Base-by-base conservation (phyloP, 2,113 vertebrate species). In the Saiga tatarica region DNA sequence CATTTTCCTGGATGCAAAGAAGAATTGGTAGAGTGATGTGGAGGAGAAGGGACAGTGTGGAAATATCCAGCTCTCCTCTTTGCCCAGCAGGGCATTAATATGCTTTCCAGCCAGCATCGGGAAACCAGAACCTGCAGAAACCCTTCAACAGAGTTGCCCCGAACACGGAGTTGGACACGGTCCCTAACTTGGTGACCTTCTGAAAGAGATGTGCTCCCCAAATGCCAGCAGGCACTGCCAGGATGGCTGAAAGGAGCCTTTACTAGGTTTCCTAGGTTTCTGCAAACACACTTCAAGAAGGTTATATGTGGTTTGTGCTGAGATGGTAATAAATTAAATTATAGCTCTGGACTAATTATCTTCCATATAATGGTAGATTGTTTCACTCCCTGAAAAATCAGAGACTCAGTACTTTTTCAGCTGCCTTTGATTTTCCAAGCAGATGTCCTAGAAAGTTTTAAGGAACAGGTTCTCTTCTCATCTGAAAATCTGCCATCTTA, bases 251-350 rank as follows among this genome's bases (percentile, higher is more conserved):
- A 87, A 86, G 36, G 60, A 39, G 36, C 4, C 60, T 26, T 36
- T 50, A 47, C 60, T 76, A 59, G 47, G 82, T 50, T 93, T 88
- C 91, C 96, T 50, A 74, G 91, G 60, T 39, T 91, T 86, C 94
- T 62, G 59, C n/a, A 96, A 90, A 60, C 78, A 60, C 85, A n/a
- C 67, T 91, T 85, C 50, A 64, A 93, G 89, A 87, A 94, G 88
- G 82, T 85, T 47, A n/a, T 11, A 47, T 39, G 76, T 30, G 87
- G 82, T 86, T 78, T 42, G 79, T 91, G 89, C 86, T 79, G 82
- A 94, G 78, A 79, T 19, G 57, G 71, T 53, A 89, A 87, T 84
- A 89, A 55, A 96, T 93, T 91, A 87, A 88, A 93, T 60, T 59
- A 52, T 19, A 82, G 82, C 79, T 39, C 42, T 9, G 42, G 89